Conservation (phyloP, 1,140 invertebrate genomes). For the Drosophila serrata region DNA sequence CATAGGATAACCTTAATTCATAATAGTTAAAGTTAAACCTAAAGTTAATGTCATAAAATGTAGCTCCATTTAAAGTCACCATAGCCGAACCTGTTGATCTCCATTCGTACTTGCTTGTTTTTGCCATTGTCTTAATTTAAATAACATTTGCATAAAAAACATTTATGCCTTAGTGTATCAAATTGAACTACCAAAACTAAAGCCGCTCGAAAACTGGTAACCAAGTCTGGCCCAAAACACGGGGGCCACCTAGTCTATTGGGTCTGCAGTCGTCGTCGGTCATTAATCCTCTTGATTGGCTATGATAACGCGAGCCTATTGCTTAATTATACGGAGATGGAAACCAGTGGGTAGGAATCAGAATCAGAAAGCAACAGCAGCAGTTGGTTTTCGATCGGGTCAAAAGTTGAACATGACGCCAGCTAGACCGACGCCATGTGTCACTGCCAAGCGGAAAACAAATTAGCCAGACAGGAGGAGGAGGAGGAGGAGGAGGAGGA, state of each 20-base stretch:
- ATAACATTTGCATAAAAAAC: conserved; percentile 76
- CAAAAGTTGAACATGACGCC: conserved; percentile 76
- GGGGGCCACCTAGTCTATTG: conserved; percentile 6
- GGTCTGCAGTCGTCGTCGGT: conserved; percentile 27
- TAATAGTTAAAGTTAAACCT: neutral
- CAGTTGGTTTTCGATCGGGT: conserved; percentile 41
- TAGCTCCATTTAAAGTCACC: conserved; percentile 18
- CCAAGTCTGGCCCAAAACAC: conserved; percentile 10
- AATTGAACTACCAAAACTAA: conserved; percentile 60
- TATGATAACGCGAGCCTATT: conserved; percentile 50
- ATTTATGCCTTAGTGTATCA: conserved; percentile 70
- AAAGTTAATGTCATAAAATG: neutral
- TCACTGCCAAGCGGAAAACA: conserved; percentile 59
- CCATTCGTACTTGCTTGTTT: conserved; percentile 57
- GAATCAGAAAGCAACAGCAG: conserved; percentile 3
- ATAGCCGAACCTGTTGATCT: neutral
- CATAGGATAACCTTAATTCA: no score
- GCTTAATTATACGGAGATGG: conserved; percentile 33
- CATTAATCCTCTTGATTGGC: conserved; percentile 72
- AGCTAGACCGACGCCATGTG: conserved; percentile 66
- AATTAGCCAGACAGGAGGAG: conserved; percentile 45
- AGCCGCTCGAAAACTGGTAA: conserved; percentile 43
- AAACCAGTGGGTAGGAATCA: conserved; percentile 3
- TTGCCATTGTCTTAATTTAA: conserved; percentile 66
- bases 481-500: conserved; percentile 1